Percentiles rank a stretch among this genome's conserved stretches.
These are phyloP conservation scores for Chymomyza procnemis DNA, from an alignment of 2,888 invertebrate species.

Conservation along the genomic window DNA sequence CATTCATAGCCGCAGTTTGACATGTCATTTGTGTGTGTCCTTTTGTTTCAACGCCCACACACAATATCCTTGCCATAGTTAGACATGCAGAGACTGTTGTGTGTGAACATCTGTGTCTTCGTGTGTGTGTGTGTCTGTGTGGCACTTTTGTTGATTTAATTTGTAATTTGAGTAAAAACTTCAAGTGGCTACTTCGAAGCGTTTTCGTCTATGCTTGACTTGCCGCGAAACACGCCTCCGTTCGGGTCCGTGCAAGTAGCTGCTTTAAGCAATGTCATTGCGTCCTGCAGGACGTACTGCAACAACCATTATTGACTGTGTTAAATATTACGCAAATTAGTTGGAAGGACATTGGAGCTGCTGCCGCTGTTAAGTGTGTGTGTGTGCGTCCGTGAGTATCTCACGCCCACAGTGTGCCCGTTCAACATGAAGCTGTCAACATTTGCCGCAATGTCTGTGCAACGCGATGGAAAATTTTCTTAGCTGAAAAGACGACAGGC, in stretches of 20 bases:
- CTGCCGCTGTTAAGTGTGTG: neutral
- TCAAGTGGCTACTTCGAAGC: conserved; percentile 57
- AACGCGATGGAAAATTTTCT: conserved; percentile 51
- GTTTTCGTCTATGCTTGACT: neutral
- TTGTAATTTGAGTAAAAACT: conserved; percentile 66
- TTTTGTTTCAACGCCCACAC: neutral
- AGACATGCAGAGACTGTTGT: neutral
- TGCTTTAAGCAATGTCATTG: neutral
- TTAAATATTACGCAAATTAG: conserved; percentile 70
- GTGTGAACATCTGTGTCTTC: conserved; percentile 3
- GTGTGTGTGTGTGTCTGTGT: conserved; percentile 1
- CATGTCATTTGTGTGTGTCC: conserved; percentile 48
- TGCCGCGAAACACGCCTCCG: neutral
- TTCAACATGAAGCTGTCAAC: neutral
- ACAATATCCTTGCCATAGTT: neutral
- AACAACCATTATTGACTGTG: conserved; percentile 6
- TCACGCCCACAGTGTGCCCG: neutral
- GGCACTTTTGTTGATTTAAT: conserved; percentile 64
- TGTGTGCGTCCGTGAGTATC: neutral
- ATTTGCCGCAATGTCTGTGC: conserved; percentile 40
- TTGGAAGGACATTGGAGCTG: conserved; percentile 66
- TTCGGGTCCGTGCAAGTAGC: neutral
- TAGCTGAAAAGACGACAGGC: conserved; percentile 14
- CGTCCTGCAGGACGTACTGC: neutral
- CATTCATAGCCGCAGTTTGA: conserved; percentile 55